Base-by-base conservation (phyloP, 2,113 vertebrate species). In the Nannobrachium achirus region DNA sequence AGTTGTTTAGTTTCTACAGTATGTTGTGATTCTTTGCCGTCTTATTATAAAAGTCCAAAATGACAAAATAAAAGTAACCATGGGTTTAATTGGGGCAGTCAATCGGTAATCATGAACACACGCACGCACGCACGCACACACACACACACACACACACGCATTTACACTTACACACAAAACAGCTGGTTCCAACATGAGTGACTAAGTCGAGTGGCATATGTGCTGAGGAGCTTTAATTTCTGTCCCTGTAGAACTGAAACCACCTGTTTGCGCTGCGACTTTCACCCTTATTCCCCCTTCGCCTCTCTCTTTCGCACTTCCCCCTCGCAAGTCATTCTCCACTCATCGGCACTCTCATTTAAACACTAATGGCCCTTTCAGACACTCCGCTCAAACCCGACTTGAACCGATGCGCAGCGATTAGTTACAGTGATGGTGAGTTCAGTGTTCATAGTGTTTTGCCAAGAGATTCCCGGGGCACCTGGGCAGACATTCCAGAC, bases 401-500 rank as follows among this genome's bases (percentile, higher is more conserved):
- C 44, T 11, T 75, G 48, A 73, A 85, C 66, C 78, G 64, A 75
- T 68, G 65, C 56, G 39, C 50, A 66, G 71, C 65, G 63, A 75
- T 83, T 80, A 70, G 78, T 56, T 67, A 76, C 48, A 20, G 73
- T 63, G 56, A n/a, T n/a, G 72, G 70, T 57, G 19, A 63, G 14
- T 71, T 80, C 62, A 72, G 39, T n/a, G n/a, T 58, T 51, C 63
- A 14, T 9, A 42, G 14, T 64, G 68, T 77, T 79, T 42, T 67
- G 38, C 42, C 0, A 11, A 33, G 2, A 4, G 25, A 69, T 65
- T 77, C 76, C 68, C 20, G n/a, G 44, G 72, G 71, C 67, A 87
- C 72, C 72, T 79, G 67, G 38, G 44, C 69, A 77, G 81, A 86
- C 85, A 86, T 90, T 85, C 83, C 83, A 70, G 41, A 15, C 78